Conservation (phyloP, 2,888 invertebrate species). For the Drosophila lacicola region DNA sequence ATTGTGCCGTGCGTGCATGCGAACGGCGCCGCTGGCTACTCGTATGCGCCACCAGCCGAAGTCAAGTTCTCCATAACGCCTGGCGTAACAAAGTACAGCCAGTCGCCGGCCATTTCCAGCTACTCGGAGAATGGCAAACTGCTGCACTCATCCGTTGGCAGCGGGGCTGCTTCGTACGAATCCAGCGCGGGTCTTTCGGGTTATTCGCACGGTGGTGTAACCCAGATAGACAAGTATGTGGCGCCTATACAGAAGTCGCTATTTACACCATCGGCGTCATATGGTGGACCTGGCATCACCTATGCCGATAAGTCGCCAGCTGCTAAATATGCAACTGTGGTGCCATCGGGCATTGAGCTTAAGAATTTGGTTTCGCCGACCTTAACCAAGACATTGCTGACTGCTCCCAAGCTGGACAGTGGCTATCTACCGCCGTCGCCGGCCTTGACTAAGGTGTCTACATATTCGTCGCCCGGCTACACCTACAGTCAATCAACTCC, state of each 20-base stretch:
- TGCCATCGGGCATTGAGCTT: slow-evolving; percentile 86
- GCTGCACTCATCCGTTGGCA: slow-evolving; percentile 83
- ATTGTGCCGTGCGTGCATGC: slow-evolving; percentile 82
- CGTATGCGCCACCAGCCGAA: slow-evolving; percentile 86
- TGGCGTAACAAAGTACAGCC: slow-evolving; percentile 73
- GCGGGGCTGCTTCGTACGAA: slow-evolving; percentile 77
- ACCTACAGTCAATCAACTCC: slow-evolving; percentile 75
- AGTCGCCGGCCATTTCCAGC: slow-evolving; percentile 80
- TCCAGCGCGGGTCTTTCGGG: slow-evolving; percentile 79
- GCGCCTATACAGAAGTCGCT: slow-evolving; percentile 74
- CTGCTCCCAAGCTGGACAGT: slow-evolving; percentile 43
- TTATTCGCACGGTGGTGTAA: slow-evolving; percentile 63
- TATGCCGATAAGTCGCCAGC: slow-evolving; percentile 84
- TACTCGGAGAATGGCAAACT: slow-evolving; percentile 82
- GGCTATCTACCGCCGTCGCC: slow-evolving; percentile 44
- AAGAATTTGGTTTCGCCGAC: slow-evolving; percentile 86
- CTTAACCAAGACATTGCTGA: slow-evolving; percentile 60
- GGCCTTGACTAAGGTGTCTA: slow-evolving; percentile 59
- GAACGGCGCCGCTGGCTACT: slow-evolving; percentile 85
- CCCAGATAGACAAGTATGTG: slow-evolving; percentile 72
- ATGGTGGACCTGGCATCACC: slow-evolving; percentile 77
- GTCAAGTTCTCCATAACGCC: slow-evolving; percentile 86
- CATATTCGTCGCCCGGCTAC: slow-evolving; percentile 75
- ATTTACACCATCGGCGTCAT: slow-evolving; percentile 81
- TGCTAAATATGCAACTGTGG: slow-evolving; percentile 83